Conservation (phyloP, 2,113 vertebrate genomes). For the Panthera tigris region DNA sequence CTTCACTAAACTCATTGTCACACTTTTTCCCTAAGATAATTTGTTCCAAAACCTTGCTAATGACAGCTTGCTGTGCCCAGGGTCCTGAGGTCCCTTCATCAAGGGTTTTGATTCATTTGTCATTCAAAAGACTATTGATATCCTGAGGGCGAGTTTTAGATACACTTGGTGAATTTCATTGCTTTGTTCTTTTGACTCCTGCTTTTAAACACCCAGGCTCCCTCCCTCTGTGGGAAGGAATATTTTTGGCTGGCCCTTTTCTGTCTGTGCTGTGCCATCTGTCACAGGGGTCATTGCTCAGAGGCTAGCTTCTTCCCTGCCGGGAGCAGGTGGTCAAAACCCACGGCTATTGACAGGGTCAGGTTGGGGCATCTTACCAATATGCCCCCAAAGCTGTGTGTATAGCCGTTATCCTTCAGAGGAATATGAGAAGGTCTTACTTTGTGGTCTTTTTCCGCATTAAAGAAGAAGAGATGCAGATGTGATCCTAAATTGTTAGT, state of each 20-base stretch:
- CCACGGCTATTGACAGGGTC: conserved; percentile 57
- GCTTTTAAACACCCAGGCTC: conserved; percentile 49
- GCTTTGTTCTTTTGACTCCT: conserved; percentile 64
- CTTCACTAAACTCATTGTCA: conserved; percentile 34
- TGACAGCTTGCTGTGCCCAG: conserved; percentile 23
- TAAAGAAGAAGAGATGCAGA: conserved; percentile 4
- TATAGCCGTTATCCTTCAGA: conserved; percentile 12
- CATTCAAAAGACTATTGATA: conserved; percentile 62
- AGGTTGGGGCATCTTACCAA: not conserved
- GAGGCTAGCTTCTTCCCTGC: conserved; percentile 63
- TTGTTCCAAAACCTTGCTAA: conserved; percentile 51
- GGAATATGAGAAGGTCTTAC: not conserved
- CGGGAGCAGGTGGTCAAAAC: conserved; percentile 75
- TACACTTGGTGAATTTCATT: conserved; percentile 58
- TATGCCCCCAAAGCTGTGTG: not conserved
- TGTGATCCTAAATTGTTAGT: not conserved
- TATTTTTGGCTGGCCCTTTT: conserved; percentile 73
- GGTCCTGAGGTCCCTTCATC: not conserved
- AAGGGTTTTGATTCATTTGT: conserved; percentile 60
- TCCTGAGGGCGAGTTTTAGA: conserved; percentile 58
- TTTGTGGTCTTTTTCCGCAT: not conserved
- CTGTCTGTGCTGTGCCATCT: conserved; percentile 71
- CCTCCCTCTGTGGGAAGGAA: conserved; percentile 44
- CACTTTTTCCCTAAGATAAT: conserved; percentile 37
- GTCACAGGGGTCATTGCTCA: conserved; percentile 75